phyloP scores from a whole-genome alignment of 2,888 invertebrate genomes.

The Cheiracanthium punctorium region DNA sequence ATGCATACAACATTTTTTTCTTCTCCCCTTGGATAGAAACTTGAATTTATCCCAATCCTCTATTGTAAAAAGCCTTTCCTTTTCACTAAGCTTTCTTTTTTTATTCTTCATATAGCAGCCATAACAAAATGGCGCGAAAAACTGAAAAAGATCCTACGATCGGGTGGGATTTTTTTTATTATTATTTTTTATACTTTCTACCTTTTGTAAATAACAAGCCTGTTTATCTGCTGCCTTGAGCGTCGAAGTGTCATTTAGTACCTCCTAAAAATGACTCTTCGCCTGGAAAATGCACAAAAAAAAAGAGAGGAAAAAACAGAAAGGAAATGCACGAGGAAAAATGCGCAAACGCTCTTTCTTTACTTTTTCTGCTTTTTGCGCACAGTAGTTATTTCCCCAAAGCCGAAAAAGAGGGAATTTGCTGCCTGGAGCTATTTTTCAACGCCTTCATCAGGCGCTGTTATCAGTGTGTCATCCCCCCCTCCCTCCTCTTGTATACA shows the following conservation, averaged over 20 bases:
- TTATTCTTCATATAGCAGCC: conserved; percentile 14
- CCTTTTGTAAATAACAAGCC: conserved; percentile 33
- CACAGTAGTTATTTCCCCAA: conserved; percentile 26
- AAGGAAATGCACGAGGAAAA: not conserved
- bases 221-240: conserved; percentile 34
- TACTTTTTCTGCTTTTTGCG: not conserved
- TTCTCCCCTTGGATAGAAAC: conserved; percentile 5
- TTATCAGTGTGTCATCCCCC: conserved; percentile 16
- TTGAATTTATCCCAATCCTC: conserved; percentile 21
- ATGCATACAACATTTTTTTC: conserved; percentile 14
- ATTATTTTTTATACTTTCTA: not conserved
- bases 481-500: not conserved
- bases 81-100: conserved; percentile 24
- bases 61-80: conserved; percentile 1
- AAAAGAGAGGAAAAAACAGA: conserved; percentile 3
- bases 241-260: conserved; percentile 36
- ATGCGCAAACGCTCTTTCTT: conserved; percentile 9
- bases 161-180: not conserved
- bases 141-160: conserved; percentile 32
- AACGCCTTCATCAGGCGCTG: conserved; percentile 27
- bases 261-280: conserved; percentile 37
- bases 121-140: conserved; percentile 36
- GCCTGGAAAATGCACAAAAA: conserved; percentile 29
- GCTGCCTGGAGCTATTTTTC: conserved; percentile 27
- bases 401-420: conserved; percentile 21